A percentile compares a stretch with the other conserved stretches of the same genome.
Conservation (phyloP, 2,113 vertebrate genomes). For the Varanus salvator region DNA sequence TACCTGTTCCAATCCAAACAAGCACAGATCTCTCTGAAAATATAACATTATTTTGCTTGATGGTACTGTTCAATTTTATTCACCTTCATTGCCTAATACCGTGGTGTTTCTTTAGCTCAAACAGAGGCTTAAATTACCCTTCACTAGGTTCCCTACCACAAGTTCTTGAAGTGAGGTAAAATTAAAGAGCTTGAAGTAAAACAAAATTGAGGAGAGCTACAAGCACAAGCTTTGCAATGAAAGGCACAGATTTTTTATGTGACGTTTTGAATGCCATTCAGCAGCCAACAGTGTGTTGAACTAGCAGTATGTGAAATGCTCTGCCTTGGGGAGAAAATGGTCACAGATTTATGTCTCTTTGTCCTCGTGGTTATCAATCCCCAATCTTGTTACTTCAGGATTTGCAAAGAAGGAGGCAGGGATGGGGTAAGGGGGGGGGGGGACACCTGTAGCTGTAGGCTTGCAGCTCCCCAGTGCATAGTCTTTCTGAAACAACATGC, state of each 20-base stretch:
- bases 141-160: constrained; percentile 45
- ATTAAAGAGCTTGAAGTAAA: constrained; percentile 49
- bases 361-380: neutral
- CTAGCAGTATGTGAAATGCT: constrained; percentile 41
- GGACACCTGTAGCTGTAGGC: neutral
- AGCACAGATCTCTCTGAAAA: constrained; percentile 57
- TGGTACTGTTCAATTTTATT: constrained; percentile 72
- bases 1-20: constrained; percentile 56
- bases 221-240: constrained; percentile 56
- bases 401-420: neutral
- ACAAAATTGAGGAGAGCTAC: constrained; percentile 66
- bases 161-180: constrained; percentile 47
- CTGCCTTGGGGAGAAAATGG: neutral
- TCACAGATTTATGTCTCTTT: neutral
- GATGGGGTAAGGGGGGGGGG: too few species aligned
- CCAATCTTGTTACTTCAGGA: neutral
- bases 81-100: constrained; percentile 41
- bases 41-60: constrained; percentile 60
- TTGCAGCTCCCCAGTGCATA: neutral
- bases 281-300: constrained; percentile 52
- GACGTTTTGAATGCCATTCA: constrained; percentile 54
- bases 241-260: constrained; percentile 46
- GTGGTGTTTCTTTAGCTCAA: constrained; percentile 18
- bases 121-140: constrained; percentile 40
- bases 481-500: neutral